These are phyloP conservation scores for Timandra comae DNA, from an alignment of 2,888 invertebrate genomes.

Conservation along the genomic window DNA sequence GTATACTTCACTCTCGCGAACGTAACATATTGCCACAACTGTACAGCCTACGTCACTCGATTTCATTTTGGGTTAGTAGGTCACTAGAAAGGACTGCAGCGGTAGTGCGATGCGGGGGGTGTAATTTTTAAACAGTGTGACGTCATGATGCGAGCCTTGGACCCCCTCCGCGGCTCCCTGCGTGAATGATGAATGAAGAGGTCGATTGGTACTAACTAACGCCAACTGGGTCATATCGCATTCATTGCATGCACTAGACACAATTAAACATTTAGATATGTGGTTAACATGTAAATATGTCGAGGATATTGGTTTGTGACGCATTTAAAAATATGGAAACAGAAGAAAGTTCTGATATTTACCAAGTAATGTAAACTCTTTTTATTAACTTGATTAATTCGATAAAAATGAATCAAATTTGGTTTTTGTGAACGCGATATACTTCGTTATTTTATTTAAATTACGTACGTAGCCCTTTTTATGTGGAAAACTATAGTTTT, in stretches of 20 bases:
- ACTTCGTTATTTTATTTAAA: too few relatives aligned
- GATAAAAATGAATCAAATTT: too few relatives aligned
- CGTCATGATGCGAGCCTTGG: conserved; percentile 54
- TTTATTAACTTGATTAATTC: too few relatives aligned
- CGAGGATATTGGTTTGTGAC: too few relatives aligned
- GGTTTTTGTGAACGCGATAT: too few relatives aligned
- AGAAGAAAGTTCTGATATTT: too few relatives aligned
- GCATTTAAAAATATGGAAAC: too few relatives aligned
- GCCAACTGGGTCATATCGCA: conserved; percentile 35
- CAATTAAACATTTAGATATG: too few relatives aligned
- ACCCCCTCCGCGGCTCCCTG: conserved; percentile 37
- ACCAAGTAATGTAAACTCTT: too few relatives aligned
- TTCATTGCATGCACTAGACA: conserved; percentile 1
- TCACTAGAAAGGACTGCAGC: conserved; percentile 65
- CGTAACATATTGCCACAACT: conserved; percentile 34
- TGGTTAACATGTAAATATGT: too few relatives aligned
- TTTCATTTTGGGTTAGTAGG: conserved; percentile 69
- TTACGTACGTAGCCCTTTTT: too few relatives aligned
- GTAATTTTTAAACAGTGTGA: conserved; percentile 59
- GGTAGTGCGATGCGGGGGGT: conserved; percentile 42
- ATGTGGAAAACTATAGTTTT: too few relatives aligned
- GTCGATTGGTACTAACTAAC: conserved; percentile 45
- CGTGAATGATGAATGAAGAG: conserved; percentile 68
- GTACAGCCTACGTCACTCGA: conserved; percentile 68
- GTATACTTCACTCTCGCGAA: conserved; percentile 7